These are phyloP conservation scores for Hippocampus comes DNA, from an alignment of 2,113 vertebrate species.

Conservation along the genomic window DNA sequence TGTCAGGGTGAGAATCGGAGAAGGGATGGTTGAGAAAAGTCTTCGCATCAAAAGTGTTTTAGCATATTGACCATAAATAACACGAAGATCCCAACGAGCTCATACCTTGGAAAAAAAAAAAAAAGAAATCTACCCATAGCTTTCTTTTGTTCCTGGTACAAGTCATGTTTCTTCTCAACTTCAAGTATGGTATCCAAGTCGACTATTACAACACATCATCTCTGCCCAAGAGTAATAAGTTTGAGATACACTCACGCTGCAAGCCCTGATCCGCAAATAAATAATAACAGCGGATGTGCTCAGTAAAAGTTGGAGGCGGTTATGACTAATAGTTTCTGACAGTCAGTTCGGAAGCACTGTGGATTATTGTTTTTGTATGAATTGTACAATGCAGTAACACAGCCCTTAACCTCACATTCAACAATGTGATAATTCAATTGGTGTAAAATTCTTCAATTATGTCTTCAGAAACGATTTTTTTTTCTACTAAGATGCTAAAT, in stretches of 20 bases:
- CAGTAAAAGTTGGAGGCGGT: constrained; percentile 29
- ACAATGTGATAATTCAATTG: constrained; percentile 2
- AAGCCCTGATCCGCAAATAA: constrained; percentile 48
- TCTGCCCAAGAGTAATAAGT: constrained; percentile 49
- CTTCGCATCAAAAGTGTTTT: not conserved
- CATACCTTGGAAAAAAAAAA: not conserved
- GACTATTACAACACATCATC: constrained; percentile 34
- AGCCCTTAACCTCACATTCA: constrained; percentile 16
- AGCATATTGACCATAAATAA: not conserved
- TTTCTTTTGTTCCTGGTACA: not conserved
- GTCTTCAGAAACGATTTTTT: not conserved
- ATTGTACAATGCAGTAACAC: not conserved
- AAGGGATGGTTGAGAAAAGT: not conserved
- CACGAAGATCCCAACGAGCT: not conserved
- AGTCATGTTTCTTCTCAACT: not conserved
- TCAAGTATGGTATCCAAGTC: constrained; percentile 39
- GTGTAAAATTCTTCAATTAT: constrained; percentile 1
- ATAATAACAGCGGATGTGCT: constrained; percentile 38
- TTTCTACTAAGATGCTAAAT: no score
- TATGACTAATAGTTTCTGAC: constrained; percentile 40
- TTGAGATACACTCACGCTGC: constrained; percentile 39
- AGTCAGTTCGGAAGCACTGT: constrained; percentile 3
- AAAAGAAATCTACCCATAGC: not conserved
- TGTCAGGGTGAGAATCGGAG: not conserved
- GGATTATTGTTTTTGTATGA: constrained; percentile 20